Evolutionary conservation across 2,113 vertebrate species (phyloP).

Genomic region (rabbit (Oryctolagus cuniculus)): mOryCun1.1 NC_091434.1:25278501-25279000

Average conservation of each 20-base stretch:
- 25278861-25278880: not conserved
- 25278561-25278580: not conserved
- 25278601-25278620: not conserved
- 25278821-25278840: not conserved
- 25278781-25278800: not conserved
- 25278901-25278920: not conserved
- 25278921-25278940: not conserved
- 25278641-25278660: not conserved
- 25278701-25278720: not conserved
- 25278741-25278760: not conserved
- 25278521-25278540: not conserved
- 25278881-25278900: not conserved
- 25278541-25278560: slow-evolving; percentile 55
- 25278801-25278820: not conserved
- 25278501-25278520: slow-evolving; percentile 54
- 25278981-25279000: not conserved
- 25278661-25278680: not conserved
- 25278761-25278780: slow-evolving; percentile 10
- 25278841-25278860: not conserved
- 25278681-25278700: not conserved
- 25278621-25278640: not conserved
- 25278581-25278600: slow-evolving; percentile 32
- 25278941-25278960: not conserved
- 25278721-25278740: not conserved
- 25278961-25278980: not conserved